Percentiles rank a stretch among this genome's conserved stretches.
Conservation (phyloP, 1,140 invertebrate genomes). For the Megalopta genalis region DNA sequence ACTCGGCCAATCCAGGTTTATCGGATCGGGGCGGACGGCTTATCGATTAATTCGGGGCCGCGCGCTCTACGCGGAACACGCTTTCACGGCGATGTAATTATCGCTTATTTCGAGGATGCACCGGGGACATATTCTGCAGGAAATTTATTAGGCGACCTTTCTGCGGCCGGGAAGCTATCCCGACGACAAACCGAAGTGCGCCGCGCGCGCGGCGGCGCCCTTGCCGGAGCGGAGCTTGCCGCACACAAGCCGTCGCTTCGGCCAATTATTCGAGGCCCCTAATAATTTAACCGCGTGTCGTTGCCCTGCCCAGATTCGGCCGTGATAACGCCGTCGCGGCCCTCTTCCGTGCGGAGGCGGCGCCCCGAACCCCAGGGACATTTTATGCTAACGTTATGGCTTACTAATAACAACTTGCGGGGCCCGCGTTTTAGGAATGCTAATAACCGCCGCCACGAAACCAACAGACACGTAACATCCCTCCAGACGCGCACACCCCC, state of each 20-base stretch:
- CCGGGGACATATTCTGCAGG: neutral
- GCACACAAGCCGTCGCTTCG: slow-evolving; percentile 67
- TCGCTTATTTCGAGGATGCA: slow-evolving; percentile 21
- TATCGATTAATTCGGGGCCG: slow-evolving; percentile 36
- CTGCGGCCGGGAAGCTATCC: neutral
- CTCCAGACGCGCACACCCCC: slow-evolving; percentile 10
- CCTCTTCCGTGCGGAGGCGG: slow-evolving; percentile 35
- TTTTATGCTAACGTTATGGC: slow-evolving; percentile 72
- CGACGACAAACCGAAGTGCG: too few species aligned
- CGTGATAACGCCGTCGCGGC: slow-evolving; percentile 62
- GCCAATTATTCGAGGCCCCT: slow-evolving; percentile 72
- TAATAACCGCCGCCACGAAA: slow-evolving; percentile 56
- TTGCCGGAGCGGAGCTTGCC: slow-evolving; percentile 16
- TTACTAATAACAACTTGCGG: slow-evolving; percentile 70
- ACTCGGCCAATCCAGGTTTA: slow-evolving; percentile 22
- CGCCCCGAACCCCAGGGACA: slow-evolving; percentile 52
- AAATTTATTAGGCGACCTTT: slow-evolving; percentile 26
- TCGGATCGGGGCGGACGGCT: slow-evolving; percentile 9
- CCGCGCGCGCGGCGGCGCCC: neutral
- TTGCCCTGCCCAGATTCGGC: slow-evolving; percentile 67
- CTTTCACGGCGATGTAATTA: slow-evolving; percentile 25
- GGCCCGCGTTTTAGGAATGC: slow-evolving; percentile 62
- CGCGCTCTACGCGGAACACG: slow-evolving; percentile 12
- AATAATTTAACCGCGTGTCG: slow-evolving; percentile 72
- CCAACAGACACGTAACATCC: slow-evolving; percentile 43